These are phyloP conservation scores for Gymnocephalus cernua DNA, from an alignment of 2,113 vertebrate genomes.

Conservation along the genomic window DNA sequence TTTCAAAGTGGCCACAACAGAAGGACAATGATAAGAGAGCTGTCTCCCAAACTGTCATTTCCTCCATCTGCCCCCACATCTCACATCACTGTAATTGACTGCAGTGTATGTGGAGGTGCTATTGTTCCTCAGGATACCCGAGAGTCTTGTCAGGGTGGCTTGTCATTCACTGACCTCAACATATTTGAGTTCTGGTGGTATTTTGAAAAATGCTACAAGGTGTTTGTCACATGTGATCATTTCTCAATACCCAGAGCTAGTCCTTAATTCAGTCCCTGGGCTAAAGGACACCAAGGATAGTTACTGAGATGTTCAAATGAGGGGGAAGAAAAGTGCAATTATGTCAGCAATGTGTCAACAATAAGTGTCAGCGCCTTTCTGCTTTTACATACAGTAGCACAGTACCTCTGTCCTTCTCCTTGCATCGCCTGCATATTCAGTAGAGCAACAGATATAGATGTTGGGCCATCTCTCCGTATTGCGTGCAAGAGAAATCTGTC, in stretches of 20 bases:
- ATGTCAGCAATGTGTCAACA: no score
- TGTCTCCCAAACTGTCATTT: conserved; percentile 75
- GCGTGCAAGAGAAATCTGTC: conserved; percentile 33
- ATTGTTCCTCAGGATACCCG: conserved; percentile 59
- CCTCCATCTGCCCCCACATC: conserved; percentile 66
- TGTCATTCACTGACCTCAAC: conserved; percentile 77
- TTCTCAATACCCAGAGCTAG: conserved; percentile 11
- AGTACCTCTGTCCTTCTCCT: conserved; percentile 18
- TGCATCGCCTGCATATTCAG: conserved; percentile 50
- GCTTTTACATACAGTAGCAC: not conserved
- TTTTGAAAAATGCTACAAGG: conserved; percentile 52
- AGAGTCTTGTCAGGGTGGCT: conserved; percentile 64
- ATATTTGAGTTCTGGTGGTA: conserved; percentile 45
- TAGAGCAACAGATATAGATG: conserved; percentile 1
- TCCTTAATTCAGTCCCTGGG: conserved; percentile 36
- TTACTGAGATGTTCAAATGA: conserved; percentile 14
- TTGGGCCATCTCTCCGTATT: conserved; percentile 32
- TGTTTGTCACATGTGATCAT: conserved; percentile 44
- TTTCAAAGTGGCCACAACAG: conserved; percentile 76
- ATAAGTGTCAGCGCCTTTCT: conserved; percentile 3
- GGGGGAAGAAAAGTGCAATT: not conserved
- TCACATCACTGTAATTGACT: conserved; percentile 77
- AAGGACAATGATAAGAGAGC: conserved; percentile 79
- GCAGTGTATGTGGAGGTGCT: conserved; percentile 64
- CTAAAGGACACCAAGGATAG: conserved; percentile 2